These are phyloP conservation scores for Phylloscopus trochiloides DNA, from an alignment of 2,113 vertebrate genomes.

Conservation along the genomic window DNA sequence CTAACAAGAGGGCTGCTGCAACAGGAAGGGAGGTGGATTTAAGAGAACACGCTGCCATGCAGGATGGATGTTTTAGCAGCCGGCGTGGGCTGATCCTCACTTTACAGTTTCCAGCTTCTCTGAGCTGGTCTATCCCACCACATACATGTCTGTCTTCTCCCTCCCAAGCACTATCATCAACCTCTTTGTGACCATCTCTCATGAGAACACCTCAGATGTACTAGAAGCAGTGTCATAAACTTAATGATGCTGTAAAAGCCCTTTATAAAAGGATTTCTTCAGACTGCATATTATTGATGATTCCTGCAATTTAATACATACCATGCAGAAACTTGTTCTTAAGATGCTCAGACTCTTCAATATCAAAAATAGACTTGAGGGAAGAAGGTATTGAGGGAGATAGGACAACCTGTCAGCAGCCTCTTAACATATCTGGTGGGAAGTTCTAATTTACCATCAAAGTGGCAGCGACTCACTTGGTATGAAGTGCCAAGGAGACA, in stretches of 20 bases:
- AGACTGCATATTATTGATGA: not conserved
- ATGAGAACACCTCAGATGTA: rapidly evolving
- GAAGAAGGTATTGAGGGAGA: not conserved
- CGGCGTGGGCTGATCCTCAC: not conserved
- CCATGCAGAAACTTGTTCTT: not conserved
- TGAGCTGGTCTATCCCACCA: not conserved
- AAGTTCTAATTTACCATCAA: conserved; percentile 23
- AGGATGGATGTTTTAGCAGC: not conserved
- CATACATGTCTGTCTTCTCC: not conserved
- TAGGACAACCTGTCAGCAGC: not conserved
- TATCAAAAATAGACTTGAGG: not conserved
- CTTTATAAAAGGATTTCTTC: not conserved
- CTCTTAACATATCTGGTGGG: conserved; percentile 10
- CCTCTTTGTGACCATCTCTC: not conserved
- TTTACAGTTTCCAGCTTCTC: not conserved
- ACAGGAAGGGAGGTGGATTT: not conserved
- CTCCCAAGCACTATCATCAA: not conserved
- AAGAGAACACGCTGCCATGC: not conserved
- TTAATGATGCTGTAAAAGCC: not conserved
- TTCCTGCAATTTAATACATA: not conserved
- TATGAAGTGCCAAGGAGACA: conserved; percentile 55
- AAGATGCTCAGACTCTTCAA: not conserved
- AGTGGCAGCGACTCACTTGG: conserved; percentile 5
- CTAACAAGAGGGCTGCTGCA: not conserved
- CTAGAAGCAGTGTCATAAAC: not conserved